Conservation (phyloP, 2,888 invertebrate genomes). For the Tenthredo livida region DNA sequence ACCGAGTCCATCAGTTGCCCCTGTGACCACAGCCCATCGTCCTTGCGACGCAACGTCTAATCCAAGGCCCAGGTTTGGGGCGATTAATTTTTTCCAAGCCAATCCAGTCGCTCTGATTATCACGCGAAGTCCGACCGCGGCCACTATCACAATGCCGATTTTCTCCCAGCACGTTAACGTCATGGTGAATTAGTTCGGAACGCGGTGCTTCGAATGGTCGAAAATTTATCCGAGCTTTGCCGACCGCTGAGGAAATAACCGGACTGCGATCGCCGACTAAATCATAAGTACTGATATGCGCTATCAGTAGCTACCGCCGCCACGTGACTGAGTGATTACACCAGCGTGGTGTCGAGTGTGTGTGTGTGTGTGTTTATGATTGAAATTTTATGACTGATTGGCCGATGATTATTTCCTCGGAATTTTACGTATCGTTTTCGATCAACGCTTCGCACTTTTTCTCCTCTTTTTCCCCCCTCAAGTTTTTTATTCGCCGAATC, state of each 20-base stretch:
- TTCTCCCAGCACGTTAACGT: slow-evolving; percentile 74
- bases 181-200: slow-evolving; percentile 66
- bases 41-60: slow-evolving; percentile 72
- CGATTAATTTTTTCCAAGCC: slow-evolving; percentile 73
- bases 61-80: slow-evolving; percentile 70
- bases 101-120: slow-evolving; percentile 65
- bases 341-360: neutral
- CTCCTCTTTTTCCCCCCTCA: neutral
- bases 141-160: slow-evolving; percentile 70
- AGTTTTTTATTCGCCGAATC: no score
- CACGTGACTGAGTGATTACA: neutral
- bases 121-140: slow-evolving; percentile 70
- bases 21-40: slow-evolving; percentile 86
- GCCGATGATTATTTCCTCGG: neutral
- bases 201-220: neutral
- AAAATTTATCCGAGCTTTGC: neutral
- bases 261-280: neutral
- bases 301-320: neutral
- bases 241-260: neutral
- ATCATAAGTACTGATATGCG: neutral
- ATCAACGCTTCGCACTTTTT: neutral
- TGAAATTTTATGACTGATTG: neutral
- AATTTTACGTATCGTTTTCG: neutral
- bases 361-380: no score
- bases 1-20: slow-evolving; percentile 94